phyloP scores from a whole-genome alignment of 2,888 invertebrate species.

The Coelinius sp. region DNA sequence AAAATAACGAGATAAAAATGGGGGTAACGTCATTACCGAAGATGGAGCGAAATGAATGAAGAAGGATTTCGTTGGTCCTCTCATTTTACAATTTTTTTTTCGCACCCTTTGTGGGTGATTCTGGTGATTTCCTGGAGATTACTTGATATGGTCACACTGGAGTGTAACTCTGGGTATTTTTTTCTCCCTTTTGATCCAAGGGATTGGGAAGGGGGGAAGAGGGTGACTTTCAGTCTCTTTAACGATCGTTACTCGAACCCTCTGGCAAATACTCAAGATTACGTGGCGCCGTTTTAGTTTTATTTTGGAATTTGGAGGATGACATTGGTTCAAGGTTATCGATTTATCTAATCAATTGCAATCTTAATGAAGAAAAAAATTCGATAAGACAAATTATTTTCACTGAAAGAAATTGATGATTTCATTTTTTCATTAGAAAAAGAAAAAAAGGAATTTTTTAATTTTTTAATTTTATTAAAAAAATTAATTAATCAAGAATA shows the following conservation, averaged over 20 bases:
- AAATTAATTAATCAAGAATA: too few species aligned
- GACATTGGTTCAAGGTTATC: neutral
- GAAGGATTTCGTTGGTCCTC: neutral
- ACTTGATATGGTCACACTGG: neutral
- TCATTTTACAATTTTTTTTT: neutral
- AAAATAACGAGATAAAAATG: neutral
- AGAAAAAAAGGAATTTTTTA: too few species aligned
- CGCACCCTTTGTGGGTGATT: neutral
- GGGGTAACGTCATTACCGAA: neutral
- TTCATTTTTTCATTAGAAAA: too few species aligned
- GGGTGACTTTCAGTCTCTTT: neutral
- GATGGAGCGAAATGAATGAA: neutral
- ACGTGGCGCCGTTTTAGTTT: neutral
- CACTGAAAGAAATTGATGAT: neutral
- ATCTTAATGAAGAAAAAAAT: neutral
- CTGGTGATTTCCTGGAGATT: neutral
- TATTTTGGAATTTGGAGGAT: neutral
- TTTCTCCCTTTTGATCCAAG: neutral
- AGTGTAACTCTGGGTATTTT: neutral
- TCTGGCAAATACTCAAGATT: constrained; percentile 22
- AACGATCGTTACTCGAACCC: constrained; percentile 13
- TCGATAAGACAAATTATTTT: neutral
- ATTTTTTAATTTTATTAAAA: too few species aligned
- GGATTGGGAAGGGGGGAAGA: neutral
- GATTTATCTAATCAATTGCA: neutral